Evolutionary conservation across 2,113 vertebrate species (phyloP), one percentile per base, ranked within the genome.

Genomic region (Sciurus niger): DNA sequence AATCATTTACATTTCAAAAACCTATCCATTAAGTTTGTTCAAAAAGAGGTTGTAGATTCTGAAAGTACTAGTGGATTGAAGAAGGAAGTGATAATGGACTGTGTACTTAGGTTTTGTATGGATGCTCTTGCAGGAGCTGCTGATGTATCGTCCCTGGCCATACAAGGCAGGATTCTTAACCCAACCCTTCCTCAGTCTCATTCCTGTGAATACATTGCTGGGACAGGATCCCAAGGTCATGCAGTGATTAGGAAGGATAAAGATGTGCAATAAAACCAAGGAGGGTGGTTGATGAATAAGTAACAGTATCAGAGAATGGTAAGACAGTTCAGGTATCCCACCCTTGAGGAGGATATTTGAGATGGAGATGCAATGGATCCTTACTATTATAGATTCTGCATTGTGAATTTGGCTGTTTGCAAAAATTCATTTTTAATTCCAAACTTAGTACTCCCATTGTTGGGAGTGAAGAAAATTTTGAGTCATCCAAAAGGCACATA

Each of bases 1-100:
- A 89, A 67, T 80, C 25, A 34, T 82, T 40, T 24, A 86, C 77
- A 82, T 32, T 68, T 80, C 14, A 70, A 55, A 72, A 46, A 73
- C 43, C 53, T 3, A 30, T 0, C 4, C 32, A 70, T 85, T 76
- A 80, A 76, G 17, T 53, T 73, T 82, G 68, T 60, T 43, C 43
- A 77, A 0, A 79, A 48, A 60, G 43, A 76, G 67, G 4, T 24
- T 83, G n/a, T 60, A 91, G 18, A n/a, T 79, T 89, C 72, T 92
- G 88, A 80, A 92, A 92, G 92, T 84, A 68, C 4, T 37, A 67
- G 37, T 68, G 95, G 30, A 11, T 48, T 70, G 8, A 89, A 84
- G 46, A 80, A 92, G 78, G 76, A 92, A 74, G 14, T 48, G 37
- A 78, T 72, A 40, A 25, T 43, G 9, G 32, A 16, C 9, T 83